A percentile compares a stretch with the other conserved stretches of the same genome.
Evolutionary conservation across 2,113 vertebrate species (phyloP).

Genomic region (Campylomormyrus numenius): DNA sequence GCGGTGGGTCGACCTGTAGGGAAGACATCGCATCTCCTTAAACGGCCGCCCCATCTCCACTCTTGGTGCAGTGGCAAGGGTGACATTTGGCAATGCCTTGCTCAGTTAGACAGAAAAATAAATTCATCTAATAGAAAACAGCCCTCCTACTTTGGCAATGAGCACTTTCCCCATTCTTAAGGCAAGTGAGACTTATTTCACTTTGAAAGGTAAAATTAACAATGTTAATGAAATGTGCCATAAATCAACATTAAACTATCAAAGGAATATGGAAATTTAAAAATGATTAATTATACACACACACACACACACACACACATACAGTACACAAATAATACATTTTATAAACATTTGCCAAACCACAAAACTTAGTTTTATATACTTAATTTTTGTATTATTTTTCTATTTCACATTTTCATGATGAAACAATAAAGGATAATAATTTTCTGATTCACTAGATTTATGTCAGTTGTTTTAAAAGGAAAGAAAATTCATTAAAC

Average conservation of each 20-base stretch:
- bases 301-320: neutral
- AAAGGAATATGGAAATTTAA: neutral
- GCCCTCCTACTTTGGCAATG: neutral
- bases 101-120: slow-evolving; percentile 28
- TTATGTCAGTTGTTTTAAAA: neutral
- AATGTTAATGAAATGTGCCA: neutral
- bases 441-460: neutral
- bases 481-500: neutral
- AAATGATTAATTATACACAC: neutral
- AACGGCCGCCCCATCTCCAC: slow-evolving; percentile 12
- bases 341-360: neutral
- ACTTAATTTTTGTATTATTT: neutral
- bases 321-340: neutral
- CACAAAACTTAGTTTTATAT: neutral
- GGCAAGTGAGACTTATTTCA: neutral
- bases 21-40: slow-evolving; percentile 3
- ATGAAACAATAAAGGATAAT: neutral
- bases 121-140: slow-evolving; percentile 22
- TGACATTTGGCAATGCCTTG: slow-evolving; percentile 26
- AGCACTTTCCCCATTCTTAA: neutral
- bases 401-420: neutral
- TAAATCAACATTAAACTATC: neutral
- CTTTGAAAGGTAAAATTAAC: neutral
- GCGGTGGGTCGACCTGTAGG: neutral
- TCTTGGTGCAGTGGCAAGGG: slow-evolving; percentile 13